A percentile compares a stretch with the other conserved stretches of the same genome.
phyloP scores from a whole-genome alignment of 2,888 invertebrate genomes.

The Neoscelio sp. region DNA sequence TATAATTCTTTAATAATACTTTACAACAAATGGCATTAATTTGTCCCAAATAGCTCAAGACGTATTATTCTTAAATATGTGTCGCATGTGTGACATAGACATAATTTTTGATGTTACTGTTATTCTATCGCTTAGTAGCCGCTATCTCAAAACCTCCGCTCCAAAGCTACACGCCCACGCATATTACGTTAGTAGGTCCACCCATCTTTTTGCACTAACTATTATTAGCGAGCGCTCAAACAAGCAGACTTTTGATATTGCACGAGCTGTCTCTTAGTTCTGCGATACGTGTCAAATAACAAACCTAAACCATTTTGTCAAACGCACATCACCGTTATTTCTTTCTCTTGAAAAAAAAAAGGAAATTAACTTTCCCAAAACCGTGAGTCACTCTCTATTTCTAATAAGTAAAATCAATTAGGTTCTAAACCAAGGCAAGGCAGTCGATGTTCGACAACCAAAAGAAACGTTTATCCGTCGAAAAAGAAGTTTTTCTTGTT shows the following conservation, averaged over 20 bases:
- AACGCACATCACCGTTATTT: neutral
- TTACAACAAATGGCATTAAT: no score
- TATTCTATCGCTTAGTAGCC: conserved; percentile 43
- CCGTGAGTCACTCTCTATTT: no score
- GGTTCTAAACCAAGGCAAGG: no score
- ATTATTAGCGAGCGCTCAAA: conserved; percentile 57
- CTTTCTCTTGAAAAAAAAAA: no score
- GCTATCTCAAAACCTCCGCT: conserved; percentile 16
- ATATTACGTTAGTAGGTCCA: conserved; percentile 43
- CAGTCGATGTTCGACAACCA: no score
- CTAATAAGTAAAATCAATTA: no score
- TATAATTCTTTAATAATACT: no score
- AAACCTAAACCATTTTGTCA: neutral
- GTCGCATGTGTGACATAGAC: conserved; percentile 36
- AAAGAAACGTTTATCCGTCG: no score
- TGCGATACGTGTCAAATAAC: conserved; percentile 32
- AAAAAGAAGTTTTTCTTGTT: no score
- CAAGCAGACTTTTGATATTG: conserved; percentile 54
- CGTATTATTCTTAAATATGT: neutral
- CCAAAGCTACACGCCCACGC: conserved; percentile 48
- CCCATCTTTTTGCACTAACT: conserved; percentile 54
- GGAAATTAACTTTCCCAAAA: no score
- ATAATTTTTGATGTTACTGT: conserved; percentile 52
- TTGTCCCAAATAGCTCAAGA: neutral
- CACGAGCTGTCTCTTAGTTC: conserved; percentile 50